A percentile compares a stretch with the other conserved stretches of the same genome.
phyloP scores from a whole-genome alignment of 2,888 invertebrate species.

The Philereme transversata region DNA sequence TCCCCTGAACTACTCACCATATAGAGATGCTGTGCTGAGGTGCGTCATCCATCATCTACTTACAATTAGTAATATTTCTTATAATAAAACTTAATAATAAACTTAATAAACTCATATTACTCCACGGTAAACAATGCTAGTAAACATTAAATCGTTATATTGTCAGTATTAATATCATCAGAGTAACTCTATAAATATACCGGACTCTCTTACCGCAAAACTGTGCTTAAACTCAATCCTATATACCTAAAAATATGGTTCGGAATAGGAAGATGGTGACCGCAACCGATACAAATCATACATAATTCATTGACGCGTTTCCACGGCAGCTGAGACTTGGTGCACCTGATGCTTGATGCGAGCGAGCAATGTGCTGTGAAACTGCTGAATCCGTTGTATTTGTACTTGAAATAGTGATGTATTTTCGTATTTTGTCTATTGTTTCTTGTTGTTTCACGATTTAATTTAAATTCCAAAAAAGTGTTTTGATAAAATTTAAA shows the following conservation, averaged over 20 bases:
- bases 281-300: slow-evolving; percentile 40
- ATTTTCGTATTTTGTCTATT: too few species aligned
- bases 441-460: too few species aligned
- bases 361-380: slow-evolving; percentile 44
- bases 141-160: not conserved
- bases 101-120: too few species aligned
- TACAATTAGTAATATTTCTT: too few species aligned
- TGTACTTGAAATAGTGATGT: not conserved
- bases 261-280: slow-evolving; percentile 5
- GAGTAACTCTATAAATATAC: slow-evolving; percentile 7
- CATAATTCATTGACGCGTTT: slow-evolving; percentile 67
- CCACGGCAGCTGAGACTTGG: slow-evolving; percentile 48
- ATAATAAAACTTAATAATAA: too few species aligned
- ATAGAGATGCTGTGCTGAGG: too few species aligned
- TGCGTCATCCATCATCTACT: too few species aligned
- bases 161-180: not conserved
- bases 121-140: too few species aligned
- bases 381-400: slow-evolving; percentile 7
- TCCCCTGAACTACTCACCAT: slow-evolving; percentile 23
- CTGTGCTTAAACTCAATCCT: not conserved
- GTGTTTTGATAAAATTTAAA: too few species aligned
- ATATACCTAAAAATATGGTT: slow-evolving; percentile 6
- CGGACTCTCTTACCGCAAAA: not conserved
- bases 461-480: too few species aligned
- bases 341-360: slow-evolving; percentile 52